These are phyloP conservation scores for Plectrocnemia conspersa DNA, from an alignment of 1,140 invertebrate species.

Conservation along the genomic window DNA sequence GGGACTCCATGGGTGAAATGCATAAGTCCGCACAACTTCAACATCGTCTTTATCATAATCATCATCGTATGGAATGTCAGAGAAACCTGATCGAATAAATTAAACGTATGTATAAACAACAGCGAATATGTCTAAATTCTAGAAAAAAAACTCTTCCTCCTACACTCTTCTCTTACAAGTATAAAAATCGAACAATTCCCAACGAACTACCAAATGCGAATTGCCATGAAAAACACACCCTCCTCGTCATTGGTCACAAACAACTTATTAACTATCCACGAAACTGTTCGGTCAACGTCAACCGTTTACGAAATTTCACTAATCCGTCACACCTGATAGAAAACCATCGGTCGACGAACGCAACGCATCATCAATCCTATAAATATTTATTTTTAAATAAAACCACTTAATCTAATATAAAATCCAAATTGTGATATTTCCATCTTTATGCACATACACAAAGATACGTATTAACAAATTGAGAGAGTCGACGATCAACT, in stretches of 20 bases:
- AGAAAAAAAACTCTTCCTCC: conserved; percentile 19
- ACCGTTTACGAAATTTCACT: not conserved
- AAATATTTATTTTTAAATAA: no score
- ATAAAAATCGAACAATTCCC: conserved; percentile 22
- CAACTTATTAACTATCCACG: not conserved
- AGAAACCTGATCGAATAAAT: conserved; percentile 27
- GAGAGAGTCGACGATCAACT: no score
- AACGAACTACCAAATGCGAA: conserved; percentile 9
- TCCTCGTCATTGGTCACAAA: conserved; percentile 3
- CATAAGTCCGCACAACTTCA: conserved; percentile 20
- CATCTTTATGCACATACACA: no score
- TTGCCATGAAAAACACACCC: not conserved
- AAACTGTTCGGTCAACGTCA: not conserved
- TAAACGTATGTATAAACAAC: conserved; percentile 29
- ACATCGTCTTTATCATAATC: conserved; percentile 10
- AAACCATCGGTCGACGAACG: not conserved
- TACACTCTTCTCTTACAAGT: conserved; percentile 28
- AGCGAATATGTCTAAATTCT: conserved; percentile 29
- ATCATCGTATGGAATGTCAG: conserved; percentile 27
- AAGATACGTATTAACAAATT: no score
- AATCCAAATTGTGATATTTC: conserved; percentile 3
- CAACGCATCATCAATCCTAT: not conserved
- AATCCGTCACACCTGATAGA: not conserved
- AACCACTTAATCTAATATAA: conserved; percentile 6
- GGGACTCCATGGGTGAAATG: conserved; percentile 13